Evolutionary conservation across 2,797 vertebrate genomes (phyloP).

Genomic region (Podarcis siculus): DNA sequence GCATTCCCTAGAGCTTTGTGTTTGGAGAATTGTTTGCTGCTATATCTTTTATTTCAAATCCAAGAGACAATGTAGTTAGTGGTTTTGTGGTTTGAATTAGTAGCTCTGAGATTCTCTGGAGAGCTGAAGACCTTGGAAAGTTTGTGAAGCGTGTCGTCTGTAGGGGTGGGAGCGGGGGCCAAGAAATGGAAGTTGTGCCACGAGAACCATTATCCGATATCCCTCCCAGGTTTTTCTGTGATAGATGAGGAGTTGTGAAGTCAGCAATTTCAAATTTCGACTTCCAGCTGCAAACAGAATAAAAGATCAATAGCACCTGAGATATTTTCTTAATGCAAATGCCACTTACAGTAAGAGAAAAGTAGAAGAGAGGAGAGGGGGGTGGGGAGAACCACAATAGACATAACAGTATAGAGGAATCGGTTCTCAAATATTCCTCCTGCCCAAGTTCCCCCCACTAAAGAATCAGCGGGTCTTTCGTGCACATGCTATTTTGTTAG

Average conservation of each 20-base stretch:
- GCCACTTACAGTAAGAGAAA: neutral
- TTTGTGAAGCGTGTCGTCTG: neutral
- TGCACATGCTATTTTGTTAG: conserved; percentile 19
- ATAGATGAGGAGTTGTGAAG: neutral
- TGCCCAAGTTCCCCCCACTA: neutral
- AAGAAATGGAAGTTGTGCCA: neutral
- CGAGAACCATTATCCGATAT: neutral
- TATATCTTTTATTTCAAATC: neutral
- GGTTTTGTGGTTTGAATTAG: neutral
- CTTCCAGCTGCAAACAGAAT: neutral
- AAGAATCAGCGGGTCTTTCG: conserved; percentile 8
- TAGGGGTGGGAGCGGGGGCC: too few relatives aligned
- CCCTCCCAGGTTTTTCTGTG: neutral
- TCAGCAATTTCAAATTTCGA: neutral
- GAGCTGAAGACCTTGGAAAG: neutral
- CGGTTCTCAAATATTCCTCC: neutral
- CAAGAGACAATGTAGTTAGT: neutral
- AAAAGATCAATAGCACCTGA: neutral
- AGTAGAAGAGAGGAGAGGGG: neutral
- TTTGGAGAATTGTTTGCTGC: neutral
- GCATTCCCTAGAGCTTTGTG: neutral
- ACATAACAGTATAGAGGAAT: neutral
- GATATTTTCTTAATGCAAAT: conserved; percentile 1
- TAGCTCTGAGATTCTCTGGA: neutral
- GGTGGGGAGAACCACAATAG: neutral